Evolutionary conservation across 2,797 vertebrate species (phyloP).

Genomic region (Danionella dracula): DNA sequence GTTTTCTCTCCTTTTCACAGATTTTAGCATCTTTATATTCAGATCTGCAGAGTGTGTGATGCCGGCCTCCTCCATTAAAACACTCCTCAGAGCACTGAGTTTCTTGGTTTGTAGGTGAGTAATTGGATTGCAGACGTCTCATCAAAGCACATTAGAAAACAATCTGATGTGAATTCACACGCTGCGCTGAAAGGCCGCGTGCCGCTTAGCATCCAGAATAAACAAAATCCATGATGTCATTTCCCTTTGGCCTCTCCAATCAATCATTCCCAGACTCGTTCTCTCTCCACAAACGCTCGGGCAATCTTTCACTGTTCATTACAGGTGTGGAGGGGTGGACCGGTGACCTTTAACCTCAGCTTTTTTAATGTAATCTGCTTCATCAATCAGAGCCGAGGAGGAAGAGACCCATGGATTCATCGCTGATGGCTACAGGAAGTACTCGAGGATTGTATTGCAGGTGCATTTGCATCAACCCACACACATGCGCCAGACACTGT

Average conservation of each 20-base stretch:
- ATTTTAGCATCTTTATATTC: too few species aligned
- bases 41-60: conserved; percentile 37
- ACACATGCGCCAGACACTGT: neutral
- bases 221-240: conserved; percentile 66
- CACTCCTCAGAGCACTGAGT: conserved; percentile 44
- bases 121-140: conserved; percentile 65
- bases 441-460: conserved; percentile 20
- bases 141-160: conserved; percentile 68
- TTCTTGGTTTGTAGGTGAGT: conserved; percentile 55
- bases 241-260: conserved; percentile 53
- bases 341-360: conserved; percentile 56
- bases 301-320: conserved; percentile 73
- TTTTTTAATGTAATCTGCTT: conserved; percentile 56
- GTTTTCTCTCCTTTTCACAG: too few species aligned
- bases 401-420: conserved; percentile 38
- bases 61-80: conserved; percentile 55
- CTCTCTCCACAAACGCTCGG: conserved; percentile 54
- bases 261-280: conserved; percentile 61
- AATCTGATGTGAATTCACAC: conserved; percentile 59
- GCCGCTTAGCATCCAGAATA: conserved; percentile 56
- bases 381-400: conserved; percentile 59
- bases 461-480: conserved; percentile 38
- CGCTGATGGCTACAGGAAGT: conserved; percentile 30
- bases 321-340: conserved; percentile 49
- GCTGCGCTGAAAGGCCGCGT: conserved; percentile 51